phyloP scores from a whole-genome alignment of 1,140 invertebrate species.

The Caenorhabditis tropicalis region DNA sequence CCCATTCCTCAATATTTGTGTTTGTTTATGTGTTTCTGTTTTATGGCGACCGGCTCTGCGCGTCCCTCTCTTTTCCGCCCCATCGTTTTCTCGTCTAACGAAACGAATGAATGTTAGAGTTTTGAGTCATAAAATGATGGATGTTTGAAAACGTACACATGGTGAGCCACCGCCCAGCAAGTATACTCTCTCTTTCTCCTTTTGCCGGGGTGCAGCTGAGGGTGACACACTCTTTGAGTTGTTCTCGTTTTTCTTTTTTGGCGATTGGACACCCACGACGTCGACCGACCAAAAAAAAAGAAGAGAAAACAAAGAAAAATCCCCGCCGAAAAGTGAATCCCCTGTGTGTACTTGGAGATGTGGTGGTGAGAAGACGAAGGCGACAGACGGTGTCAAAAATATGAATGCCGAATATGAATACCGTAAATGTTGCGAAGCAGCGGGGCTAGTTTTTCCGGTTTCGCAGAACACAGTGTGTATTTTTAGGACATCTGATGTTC shows the following conservation, averaged over 20 bases:
- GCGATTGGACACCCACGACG: neutral
- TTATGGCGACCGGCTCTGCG: constrained; percentile 21
- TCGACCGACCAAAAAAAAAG: no score
- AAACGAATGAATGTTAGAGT: constrained; percentile 34
- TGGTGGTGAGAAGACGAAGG: neutral
- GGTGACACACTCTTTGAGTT: constrained; percentile 12
- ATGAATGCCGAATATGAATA: constrained; percentile 38
- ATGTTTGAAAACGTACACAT: constrained; percentile 37
- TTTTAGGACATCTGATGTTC: constrained; percentile 14
- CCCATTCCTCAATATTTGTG: neutral
- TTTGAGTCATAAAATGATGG: constrained; percentile 45
- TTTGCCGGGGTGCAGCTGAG: constrained; percentile 22
- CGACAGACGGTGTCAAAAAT: neutral
- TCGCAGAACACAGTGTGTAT: neutral
- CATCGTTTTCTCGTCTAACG: neutral
- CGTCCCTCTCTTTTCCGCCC: constrained; percentile 16
- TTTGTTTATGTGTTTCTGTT: constrained; percentile 39
- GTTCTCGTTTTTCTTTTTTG: constrained; percentile 7
- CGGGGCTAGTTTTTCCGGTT: constrained; percentile 38
- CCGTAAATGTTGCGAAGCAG: constrained; percentile 23
- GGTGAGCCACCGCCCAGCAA: constrained; percentile 6
- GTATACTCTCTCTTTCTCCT: neutral
- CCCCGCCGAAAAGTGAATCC: neutral
- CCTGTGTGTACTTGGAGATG: constrained; percentile 7
- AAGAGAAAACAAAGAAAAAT: neutral